Percentiles rank a stretch among this genome's conserved stretches.
phyloP scores from a whole-genome alignment of 2,113 vertebrate genomes.

The Perognathus longimembris region DNA sequence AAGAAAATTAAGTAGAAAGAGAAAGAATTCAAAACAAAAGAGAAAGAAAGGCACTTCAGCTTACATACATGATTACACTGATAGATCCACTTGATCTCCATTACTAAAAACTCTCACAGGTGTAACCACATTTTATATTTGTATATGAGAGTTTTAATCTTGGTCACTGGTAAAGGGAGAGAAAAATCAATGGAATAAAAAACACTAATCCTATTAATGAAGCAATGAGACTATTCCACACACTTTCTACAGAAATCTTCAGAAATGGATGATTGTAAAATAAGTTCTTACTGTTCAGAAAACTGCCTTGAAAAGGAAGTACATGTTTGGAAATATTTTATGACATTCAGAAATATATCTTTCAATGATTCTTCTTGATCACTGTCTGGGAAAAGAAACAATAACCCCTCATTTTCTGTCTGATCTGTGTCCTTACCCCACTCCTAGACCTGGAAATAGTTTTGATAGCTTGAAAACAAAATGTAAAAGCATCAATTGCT shows the following conservation, averaged over 20 bases:
- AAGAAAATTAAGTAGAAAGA: neutral
- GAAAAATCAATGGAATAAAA: neutral
- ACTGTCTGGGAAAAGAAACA: neutral
- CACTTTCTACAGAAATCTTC: neutral
- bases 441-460: constrained; percentile 1
- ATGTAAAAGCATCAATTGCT: constrained; percentile 18
- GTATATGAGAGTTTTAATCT: neutral
- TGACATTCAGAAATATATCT: neutral
- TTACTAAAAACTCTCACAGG: neutral
- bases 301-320: neutral
- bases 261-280: neutral
- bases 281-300: neutral
- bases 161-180: neutral
- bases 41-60: neutral
- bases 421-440: neutral
- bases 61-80: neutral
- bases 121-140: neutral
- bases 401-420: neutral
- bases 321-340: constrained; percentile 1
- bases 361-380: neutral
- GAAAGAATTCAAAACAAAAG: neutral
- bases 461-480: constrained; percentile 57
- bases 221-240: neutral
- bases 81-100: neutral
- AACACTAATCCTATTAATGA: neutral